A percentile compares a stretch with the other conserved stretches of the same genome.
Evolutionary conservation across 2,888 invertebrate species (phyloP).

Genomic region (Brenthis ino): DNA sequence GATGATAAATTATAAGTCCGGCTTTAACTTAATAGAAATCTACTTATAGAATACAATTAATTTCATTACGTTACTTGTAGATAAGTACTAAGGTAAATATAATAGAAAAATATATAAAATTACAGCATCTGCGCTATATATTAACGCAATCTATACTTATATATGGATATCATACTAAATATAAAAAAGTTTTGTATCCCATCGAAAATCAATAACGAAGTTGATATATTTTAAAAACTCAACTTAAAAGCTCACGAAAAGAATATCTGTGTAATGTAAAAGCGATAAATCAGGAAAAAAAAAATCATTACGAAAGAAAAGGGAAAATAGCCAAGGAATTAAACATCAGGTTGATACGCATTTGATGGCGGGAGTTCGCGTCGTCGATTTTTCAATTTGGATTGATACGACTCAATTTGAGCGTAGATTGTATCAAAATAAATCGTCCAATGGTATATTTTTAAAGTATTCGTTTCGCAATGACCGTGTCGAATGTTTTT

Average conservation of each 20-base stretch:
- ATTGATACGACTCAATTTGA: slow-evolving; percentile 46
- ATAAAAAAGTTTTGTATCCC: too few species aligned
- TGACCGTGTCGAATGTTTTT: slow-evolving; percentile 12
- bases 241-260: too few species aligned
- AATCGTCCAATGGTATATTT: slow-evolving; percentile 9
- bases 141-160: too few species aligned
- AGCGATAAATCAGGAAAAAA: slow-evolving; percentile 28
- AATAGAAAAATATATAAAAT: too few species aligned
- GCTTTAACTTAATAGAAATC: not conserved
- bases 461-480: slow-evolving; percentile 14
- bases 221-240: too few species aligned
- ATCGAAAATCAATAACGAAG: too few species aligned
- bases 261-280: not conserved
- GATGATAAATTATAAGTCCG: slow-evolving; percentile 1
- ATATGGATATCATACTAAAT: too few species aligned
- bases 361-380: slow-evolving; percentile 50
- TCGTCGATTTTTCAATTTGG: slow-evolving; percentile 54
- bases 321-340: slow-evolving; percentile 41
- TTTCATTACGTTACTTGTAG: too few species aligned
- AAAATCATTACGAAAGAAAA: slow-evolving; percentile 18
- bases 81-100: too few species aligned
- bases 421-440: slow-evolving; percentile 21
- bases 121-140: too few species aligned
- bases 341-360: slow-evolving; percentile 33
- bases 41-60: too few species aligned